phyloP scores from a whole-genome alignment of 2,797 vertebrate genomes.

The Dromococcyx pavoninus region DNA sequence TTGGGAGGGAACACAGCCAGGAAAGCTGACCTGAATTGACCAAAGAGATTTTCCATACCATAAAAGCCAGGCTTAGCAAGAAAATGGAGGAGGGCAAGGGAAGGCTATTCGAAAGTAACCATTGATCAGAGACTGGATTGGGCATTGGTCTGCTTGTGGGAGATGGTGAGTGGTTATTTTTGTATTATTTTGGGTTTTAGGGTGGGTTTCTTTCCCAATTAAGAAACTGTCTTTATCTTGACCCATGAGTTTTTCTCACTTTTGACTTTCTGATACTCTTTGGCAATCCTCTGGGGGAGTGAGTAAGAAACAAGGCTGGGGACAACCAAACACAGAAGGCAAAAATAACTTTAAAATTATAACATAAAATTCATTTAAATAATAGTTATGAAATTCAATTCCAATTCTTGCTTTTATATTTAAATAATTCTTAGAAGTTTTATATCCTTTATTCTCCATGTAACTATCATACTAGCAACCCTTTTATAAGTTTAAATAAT shows the following conservation, averaged over 20 bases:
- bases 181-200: background rate
- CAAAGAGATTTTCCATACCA: background rate
- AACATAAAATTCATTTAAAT: background rate
- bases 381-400: background rate
- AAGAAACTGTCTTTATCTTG: background rate
- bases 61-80: background rate
- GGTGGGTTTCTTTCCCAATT: background rate
- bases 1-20: background rate
- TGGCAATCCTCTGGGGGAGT: background rate
- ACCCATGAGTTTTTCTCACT: background rate
- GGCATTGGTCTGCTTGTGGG: background rate
- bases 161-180: background rate
- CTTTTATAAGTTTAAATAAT: background rate
- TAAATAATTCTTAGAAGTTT: background rate
- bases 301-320: background rate
- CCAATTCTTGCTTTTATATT: background rate
- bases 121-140: background rate
- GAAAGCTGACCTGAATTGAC: rapidly evolving
- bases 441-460: background rate
- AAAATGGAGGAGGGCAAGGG: background rate
- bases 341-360: background rate
- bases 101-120: background rate
- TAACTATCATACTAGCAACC: background rate
- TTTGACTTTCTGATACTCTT: background rate
- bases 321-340: background rate